Percentiles rank a stretch among this genome's conserved stretches.
Conservation (phyloP, 1,140 invertebrate species). For the Vollenhovia emeryi region DNA sequence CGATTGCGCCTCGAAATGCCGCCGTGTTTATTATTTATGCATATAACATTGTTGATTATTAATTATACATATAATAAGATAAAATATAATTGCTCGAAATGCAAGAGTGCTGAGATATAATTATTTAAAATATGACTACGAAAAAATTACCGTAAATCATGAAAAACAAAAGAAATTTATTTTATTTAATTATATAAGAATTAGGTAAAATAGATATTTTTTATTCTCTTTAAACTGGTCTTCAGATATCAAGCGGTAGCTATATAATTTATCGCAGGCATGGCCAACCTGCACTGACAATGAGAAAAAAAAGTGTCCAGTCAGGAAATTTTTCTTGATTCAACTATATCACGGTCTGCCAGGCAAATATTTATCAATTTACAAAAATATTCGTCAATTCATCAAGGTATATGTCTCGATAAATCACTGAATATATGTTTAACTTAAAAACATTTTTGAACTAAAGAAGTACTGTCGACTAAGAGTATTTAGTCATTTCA, state of each 20-base stretch:
- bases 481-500: no score
- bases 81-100: neutral
- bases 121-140: neutral
- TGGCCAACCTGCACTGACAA: no score
- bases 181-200: neutral
- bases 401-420: no score
- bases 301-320: no score
- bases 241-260: neutral
- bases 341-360: no score
- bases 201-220: neutral
- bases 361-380: no score
- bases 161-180: neutral
- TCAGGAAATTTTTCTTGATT: no score
- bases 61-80: neutral
- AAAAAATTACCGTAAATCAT: neutral
- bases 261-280: no score
- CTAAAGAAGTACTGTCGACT: no score
- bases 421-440: no score
- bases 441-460: no score
- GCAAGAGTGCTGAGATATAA: neutral
- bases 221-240: neutral
- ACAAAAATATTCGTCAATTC: no score
- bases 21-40: neutral
- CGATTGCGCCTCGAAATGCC: neutral
- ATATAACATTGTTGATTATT: neutral